Evolutionary conservation across 2,888 invertebrate species (phyloP).

Genomic region (Diaprepes abbreviatus): DNA sequence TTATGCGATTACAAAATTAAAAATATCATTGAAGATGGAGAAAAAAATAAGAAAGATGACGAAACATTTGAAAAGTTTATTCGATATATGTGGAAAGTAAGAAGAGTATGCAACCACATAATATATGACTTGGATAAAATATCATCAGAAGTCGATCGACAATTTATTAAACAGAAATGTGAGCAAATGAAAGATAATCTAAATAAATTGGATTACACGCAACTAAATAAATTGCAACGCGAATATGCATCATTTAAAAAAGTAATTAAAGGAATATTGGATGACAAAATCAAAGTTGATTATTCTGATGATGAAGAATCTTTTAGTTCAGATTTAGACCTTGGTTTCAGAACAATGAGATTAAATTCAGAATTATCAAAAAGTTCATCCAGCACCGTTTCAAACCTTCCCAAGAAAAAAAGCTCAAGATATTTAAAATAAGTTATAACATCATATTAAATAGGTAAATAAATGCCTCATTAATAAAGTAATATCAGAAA

Average conservation of each 20-base stretch:
- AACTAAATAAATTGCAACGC: not conserved
- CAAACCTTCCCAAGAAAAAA: no score
- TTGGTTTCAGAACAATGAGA: no score
- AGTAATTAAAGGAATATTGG: not conserved
- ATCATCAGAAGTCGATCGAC: not conserved
- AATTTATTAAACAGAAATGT: not conserved
- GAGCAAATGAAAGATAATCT: not conserved
- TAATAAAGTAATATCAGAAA: no score
- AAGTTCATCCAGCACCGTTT: no score
- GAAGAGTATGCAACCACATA: not conserved
- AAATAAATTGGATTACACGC: not conserved
- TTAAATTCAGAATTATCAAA: no score
- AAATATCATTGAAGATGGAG: constrained; percentile 38
- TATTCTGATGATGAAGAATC: not conserved
- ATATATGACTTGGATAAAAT: not conserved
- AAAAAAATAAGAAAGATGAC: no score
- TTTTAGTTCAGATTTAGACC: no score
- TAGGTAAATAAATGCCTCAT: no score
- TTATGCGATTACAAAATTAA: constrained; percentile 46
- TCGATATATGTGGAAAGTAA: not conserved
- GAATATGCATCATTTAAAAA: not conserved
- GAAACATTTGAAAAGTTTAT: not conserved
- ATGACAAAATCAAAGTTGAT: not conserved
- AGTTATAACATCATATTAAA: no score
- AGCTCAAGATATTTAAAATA: no score